Conservation (phyloP, 2,888 invertebrate species). For the Hyles lineata region DNA sequence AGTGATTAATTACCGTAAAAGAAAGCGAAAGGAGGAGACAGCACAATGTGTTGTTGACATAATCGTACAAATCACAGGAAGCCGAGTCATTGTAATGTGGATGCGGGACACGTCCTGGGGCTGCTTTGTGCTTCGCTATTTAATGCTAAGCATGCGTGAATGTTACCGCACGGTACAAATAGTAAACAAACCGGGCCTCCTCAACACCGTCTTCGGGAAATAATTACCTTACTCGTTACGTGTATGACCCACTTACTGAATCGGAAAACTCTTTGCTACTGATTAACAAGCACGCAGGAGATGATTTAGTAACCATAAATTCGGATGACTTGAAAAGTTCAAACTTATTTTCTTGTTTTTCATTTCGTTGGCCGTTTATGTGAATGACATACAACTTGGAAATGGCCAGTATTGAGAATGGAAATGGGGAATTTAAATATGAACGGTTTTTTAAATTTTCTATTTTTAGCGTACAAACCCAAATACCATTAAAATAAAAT, state of each 20-base stretch:
- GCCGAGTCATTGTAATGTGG: conserved; percentile 32
- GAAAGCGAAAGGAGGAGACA: not conserved
- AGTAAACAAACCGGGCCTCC: conserved; percentile 42
- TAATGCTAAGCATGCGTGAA: conserved; percentile 46
- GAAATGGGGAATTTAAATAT: too few species aligned
- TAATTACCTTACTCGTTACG: conserved; percentile 53
- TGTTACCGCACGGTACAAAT: conserved; percentile 49
- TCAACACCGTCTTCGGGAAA: conserved; percentile 43
- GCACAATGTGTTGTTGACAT: not conserved
- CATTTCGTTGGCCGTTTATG: not conserved
- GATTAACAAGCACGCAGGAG: not conserved
- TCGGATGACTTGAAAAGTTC: not conserved
- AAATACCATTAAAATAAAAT: too few species aligned
- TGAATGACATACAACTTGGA: not conserved
- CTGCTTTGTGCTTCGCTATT: conserved; percentile 41
- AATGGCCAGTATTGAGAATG: too few species aligned
- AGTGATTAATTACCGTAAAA: not conserved
- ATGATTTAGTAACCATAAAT: conserved; percentile 3
- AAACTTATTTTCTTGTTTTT: not conserved
- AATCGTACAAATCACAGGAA: not conserved
- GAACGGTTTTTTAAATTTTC: too few species aligned
- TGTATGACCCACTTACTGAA: conserved; percentile 47
- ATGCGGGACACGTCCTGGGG: conserved; percentile 47
- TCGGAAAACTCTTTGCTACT: conserved; percentile 18
- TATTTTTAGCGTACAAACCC: too few species aligned